Base-by-base conservation (phyloP, 2,888 invertebrate species). In the Chymomyza amoena region DNA sequence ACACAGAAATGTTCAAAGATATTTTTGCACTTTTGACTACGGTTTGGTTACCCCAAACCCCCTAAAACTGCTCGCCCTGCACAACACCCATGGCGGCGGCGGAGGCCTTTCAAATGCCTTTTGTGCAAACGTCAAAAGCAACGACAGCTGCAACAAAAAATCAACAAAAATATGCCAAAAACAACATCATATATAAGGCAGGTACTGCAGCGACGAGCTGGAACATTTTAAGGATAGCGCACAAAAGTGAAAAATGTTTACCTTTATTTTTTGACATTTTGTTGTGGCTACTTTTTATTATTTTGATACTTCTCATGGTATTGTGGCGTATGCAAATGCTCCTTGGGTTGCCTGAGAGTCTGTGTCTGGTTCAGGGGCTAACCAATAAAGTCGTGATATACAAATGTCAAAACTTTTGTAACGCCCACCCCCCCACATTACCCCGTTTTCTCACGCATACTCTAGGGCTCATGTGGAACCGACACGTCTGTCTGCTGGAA, bases 1-100 rank as follows among this genome's bases (percentile, higher is more conserved):
- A 64, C 76, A 78, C 70, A 65, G 63, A 68, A 84, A 88, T 79
- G 88, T 86, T 89, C 89, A 88, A 89, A 87, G 87, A 88, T 83
- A 78, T 84, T 80, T 80, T 72, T 73, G 66, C 70, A 69, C 73
- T 73, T 79, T 75, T 65, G 74, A 69, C 67, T 73, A 76, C 67
- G 64, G 68, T 66, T n/a, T n/a, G 52, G 18, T 20, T 61, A 54
- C 39, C 54, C 18, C 64, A 54, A 25, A 3, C 3, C 56, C 60
- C 15, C n/a, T n/a, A n/a, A n/a, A n/a, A n/a, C n/a, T n/a, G n/a
- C n/a, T n/a, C n/a, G n/a, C n/a, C n/a, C 4, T n/a, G 18, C 16
- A 10, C 39, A 15, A 13, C 57, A n/a, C 51, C 51, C 18, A 67
- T 64, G 61, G 13, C 39, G 39, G 13, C 39, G 39, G 39, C 39